These are phyloP conservation scores for Telmatherina bonti DNA, from an alignment of 2,797 vertebrate species.

Conservation along the genomic window DNA sequence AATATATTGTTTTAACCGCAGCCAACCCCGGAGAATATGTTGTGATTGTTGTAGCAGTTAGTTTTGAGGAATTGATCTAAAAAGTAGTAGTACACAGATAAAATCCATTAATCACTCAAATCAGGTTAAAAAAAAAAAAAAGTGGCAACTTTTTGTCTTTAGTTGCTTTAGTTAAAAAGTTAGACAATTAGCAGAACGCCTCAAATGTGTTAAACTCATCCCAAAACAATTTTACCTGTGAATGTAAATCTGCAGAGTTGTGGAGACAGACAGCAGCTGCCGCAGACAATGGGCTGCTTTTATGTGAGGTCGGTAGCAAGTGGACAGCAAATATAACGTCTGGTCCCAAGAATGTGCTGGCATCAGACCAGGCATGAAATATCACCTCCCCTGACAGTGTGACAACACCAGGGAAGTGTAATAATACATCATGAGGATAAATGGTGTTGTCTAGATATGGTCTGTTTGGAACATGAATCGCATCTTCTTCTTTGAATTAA, in stretches of 20 bases:
- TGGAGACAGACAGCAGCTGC: slow-evolving; percentile 52
- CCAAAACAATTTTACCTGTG: slow-evolving; percentile 69
- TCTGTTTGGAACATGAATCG: background rate
- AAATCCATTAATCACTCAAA: background rate
- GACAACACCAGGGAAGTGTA: slow-evolving; percentile 44
- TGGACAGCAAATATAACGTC: slow-evolving; percentile 77
- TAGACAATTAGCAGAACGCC: background rate
- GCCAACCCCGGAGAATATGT: background rate
- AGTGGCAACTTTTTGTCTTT: background rate
- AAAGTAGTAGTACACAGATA: background rate
- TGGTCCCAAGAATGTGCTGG: slow-evolving; percentile 79
- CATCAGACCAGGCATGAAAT: slow-evolving; percentile 68
- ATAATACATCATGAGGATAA: slow-evolving; percentile 63
- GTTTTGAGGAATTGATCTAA: background rate
- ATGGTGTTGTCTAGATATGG: slow-evolving; percentile 34
- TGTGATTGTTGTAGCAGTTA: background rate
- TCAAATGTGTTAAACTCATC: background rate
- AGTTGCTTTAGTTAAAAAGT: background rate
- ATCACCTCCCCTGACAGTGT: slow-evolving; percentile 64
- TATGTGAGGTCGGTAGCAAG: slow-evolving; percentile 58
- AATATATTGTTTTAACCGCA: background rate
- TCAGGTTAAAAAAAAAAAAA: background rate
- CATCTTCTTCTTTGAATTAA: background rate
- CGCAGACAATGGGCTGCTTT: slow-evolving; percentile 76
- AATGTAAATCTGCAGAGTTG: slow-evolving; percentile 33